Evolutionary conservation across 1,140 invertebrate species (phyloP), one percentile per base, ranked within the genome.

Genomic region (Pollicipes pollicipes): DNA sequence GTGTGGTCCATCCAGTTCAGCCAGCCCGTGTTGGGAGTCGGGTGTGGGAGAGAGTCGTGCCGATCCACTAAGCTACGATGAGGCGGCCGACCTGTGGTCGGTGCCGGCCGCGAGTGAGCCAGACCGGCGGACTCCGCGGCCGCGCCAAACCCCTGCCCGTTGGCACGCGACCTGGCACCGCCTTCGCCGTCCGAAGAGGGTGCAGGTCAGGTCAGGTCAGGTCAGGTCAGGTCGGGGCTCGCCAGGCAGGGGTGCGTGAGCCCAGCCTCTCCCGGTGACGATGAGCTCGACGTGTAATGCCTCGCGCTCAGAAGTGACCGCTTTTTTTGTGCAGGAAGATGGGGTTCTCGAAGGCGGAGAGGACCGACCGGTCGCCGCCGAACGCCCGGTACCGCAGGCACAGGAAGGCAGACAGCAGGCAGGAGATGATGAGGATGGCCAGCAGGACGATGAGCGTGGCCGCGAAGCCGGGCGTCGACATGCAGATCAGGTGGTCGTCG

Each of bases 401-500:
- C 4, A 94, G 83, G 74, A 93, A 89, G 1, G 88, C 87, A 30
- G 91, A 93, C 63, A 93, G 82, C 21, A 91, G 81, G 77, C 90
- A 93, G 3, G 91, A 92, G 66, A 87, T 86, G 29, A 94, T 80
- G 68, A 95, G 80, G 66, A 93, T 88, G 67, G 85, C 86, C 32
- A 94, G 81, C 4, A 95, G 82, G 24, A 93, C 83, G 37, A 92
- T 84, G 16, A 95, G 81, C 16, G 90, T 90, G 10, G 90, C 87
- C 45, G 90, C 88, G 78, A 95, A 94, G 0, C 90, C 90, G 24
- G 90, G 88, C 2, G 90, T 92, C 0, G 91, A 94, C 90, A 95
- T 93, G 78, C 92, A 95, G 70, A 95, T 91, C 73, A 91, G 82
- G 27, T 86, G 85, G n/a, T 69, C 66, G 6, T 73, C 70, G 28